Evolutionary conservation across 64 coral and sea anemone species (phyloP), one percentile per base, ranked within the genome.

Genomic region (Montipora cactus): DNA sequence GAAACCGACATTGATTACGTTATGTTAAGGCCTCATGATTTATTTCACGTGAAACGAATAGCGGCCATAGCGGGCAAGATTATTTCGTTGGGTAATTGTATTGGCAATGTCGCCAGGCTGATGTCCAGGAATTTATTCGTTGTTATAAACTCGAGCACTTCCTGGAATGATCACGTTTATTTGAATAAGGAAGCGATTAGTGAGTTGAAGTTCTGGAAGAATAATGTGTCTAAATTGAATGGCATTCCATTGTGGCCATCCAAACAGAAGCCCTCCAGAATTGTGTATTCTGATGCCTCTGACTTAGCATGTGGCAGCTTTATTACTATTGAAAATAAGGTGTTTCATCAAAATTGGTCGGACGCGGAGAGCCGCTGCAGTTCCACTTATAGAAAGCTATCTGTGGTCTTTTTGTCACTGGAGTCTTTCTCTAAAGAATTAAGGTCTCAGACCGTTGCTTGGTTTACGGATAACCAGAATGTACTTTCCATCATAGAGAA

Each of bases 291-390:
- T 68, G 15, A 89, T 55, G 66, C 87, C 22, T 90, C 87, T 20
- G 15, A 4, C 19, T 8, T 59, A 49, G 93, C 76, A 44, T 83
- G 87, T 44, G 80, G 49, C 46, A 83, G 78, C 49, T 53, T 89
- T 10, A 75, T 94, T 49, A 77, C 70, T 18, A 58, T 87, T 8
- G 77, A 87, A 23, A 69, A 57, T 69, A 84, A 94, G 59, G 47
- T 94, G 47, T 94, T 89, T 75, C 87, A 89, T 45, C 93, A 94
- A 20, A 89, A 94, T 57, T 94, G 93, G 77, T 83, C 78, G 1
- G 78, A 89, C 64, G 19, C n/a, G 3, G 83, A 87, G 23, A 25
- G 23, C 23, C 23, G 23, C 23, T 57, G 46, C 51, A 93, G 83
- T 79, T 93, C 81, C 19, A 87, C 91, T 44, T 93, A 23, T 75